phyloP scores from a whole-genome alignment of 2,113 vertebrate species.

The Crocuta crocuta region DNA sequence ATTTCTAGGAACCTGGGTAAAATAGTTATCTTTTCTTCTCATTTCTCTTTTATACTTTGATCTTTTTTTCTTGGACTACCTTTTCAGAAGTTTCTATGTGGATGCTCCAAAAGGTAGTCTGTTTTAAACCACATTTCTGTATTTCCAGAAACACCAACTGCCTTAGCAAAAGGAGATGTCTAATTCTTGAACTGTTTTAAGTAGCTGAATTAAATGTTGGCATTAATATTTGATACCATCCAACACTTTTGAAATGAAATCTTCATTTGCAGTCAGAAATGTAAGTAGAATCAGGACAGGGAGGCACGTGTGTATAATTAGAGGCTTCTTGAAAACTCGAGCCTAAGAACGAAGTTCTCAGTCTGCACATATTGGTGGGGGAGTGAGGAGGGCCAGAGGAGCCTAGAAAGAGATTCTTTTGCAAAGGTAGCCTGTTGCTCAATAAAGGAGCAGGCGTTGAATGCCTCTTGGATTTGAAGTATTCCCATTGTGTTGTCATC shows the following conservation, averaged over 20 bases:
- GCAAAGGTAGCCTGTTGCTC: not conserved
- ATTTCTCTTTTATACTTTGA: not conserved
- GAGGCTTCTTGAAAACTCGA: not conserved
- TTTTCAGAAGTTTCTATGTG: not conserved
- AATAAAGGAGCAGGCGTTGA: not conserved
- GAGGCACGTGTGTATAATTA: not conserved
- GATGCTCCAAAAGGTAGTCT: not conserved
- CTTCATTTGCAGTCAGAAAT: conserved; percentile 30
- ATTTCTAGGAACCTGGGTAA: not conserved
- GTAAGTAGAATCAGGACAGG: not conserved
- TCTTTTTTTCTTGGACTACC: not conserved
- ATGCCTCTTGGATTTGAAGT: not conserved
- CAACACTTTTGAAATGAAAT: not conserved
- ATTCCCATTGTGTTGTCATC: conserved; percentile 7
- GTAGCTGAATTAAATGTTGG: not conserved
- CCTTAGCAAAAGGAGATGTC: not conserved
- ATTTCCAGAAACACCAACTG: not conserved
- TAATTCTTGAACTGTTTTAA: not conserved
- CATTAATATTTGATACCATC: conserved; percentile 6
- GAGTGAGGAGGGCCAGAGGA: not conserved
- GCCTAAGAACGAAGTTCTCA: not conserved
- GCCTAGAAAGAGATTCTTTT: not conserved
- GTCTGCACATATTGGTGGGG: not conserved
- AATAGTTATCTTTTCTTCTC: conserved; percentile 24
- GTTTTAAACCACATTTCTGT: not conserved